Evolutionary conservation across 2,888 invertebrate genomes (phyloP).

Genomic region (Anaspis maculata): DNA sequence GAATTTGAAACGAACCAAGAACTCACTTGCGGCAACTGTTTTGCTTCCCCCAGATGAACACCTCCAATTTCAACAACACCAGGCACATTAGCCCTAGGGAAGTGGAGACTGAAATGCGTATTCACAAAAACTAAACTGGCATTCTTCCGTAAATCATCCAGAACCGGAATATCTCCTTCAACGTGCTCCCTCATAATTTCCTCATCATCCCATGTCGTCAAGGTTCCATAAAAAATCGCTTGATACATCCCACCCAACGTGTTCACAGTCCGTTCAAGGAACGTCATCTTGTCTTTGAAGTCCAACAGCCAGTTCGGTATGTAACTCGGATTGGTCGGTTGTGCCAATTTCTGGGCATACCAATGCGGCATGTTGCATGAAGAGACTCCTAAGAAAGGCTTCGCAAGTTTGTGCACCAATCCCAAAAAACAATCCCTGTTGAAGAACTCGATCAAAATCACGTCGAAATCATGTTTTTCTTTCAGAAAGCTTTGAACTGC

Average conservation of each 20-base stretch:
- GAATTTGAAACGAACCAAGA: no score
- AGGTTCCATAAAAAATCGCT: conserved; percentile 14
- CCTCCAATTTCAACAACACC: conserved; percentile 51
- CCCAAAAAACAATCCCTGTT: conserved; percentile 61
- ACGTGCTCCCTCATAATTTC: conserved; percentile 24
- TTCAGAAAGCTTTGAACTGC: conserved; percentile 37
- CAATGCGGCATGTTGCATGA: conserved; percentile 43
- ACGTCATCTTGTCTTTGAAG: conserved; percentile 23
- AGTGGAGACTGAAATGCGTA: conserved; percentile 41
- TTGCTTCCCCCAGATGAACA: conserved; percentile 45
- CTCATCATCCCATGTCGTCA: conserved; percentile 17
- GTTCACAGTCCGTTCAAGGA: conserved; percentile 27
- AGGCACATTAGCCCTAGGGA: conserved; percentile 41
- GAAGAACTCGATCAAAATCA: conserved; percentile 60
- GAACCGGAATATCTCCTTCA: conserved; percentile 24
- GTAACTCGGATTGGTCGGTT: conserved; percentile 42
- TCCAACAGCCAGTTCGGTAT: conserved; percentile 41
- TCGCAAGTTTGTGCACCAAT: conserved; percentile 52
- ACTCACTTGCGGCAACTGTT: conserved; percentile 38
- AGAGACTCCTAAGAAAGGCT: conserved; percentile 49
- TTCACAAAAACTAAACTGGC: conserved; percentile 45
- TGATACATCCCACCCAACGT: conserved; percentile 15
- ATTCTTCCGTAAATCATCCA: no score
- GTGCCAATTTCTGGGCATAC: conserved; percentile 40
- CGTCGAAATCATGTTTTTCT: conserved; percentile 49